Evolutionary conservation across 53 echinoderm and acorn worm genomes (phyloP), one percentile per base, ranked within the genome.

Genomic region (Apostichopus leukothele): DNA sequence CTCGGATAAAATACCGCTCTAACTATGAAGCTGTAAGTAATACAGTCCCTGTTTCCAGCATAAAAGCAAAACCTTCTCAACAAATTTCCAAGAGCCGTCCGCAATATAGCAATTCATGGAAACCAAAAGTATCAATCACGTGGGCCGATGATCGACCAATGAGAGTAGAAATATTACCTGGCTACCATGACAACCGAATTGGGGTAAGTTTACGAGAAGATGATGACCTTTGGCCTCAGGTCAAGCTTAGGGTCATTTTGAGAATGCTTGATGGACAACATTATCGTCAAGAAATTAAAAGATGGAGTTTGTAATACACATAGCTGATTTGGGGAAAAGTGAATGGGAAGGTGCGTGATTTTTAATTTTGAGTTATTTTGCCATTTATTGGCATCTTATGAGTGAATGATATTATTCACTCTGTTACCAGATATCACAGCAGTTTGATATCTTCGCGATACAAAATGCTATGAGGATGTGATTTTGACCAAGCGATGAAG

Each of bases 251-350:
- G 10, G 79, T 51, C 16, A 79, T 79, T 52, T 53, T 79, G 4
- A 79, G 79, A 79, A 79, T 79, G 79, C 52, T 79, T 6, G 79
- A 79, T 79, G 79, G 79, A 14, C 18, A 79, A 79, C 79, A 79
- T 53, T 79, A 79, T 53, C 53, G 53, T 16, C 39, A 27, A 79
- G 79, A 79, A 53, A 79, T 79, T 19, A 79, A 79, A 79, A 3
- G 79, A 53, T 79, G 53, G 79, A 79, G 63, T 16, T 16, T 63
- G 63, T 63, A 63, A 16, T 39, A 39, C 25, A 25, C 25, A 25
- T 39, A 39, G 39, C 39, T 39, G 39, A 39, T 39, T 39, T 39
- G 39, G 39, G 39, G 39, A 39, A 39, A 39, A 39, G 39, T 39
- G 39, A 39, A 39, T 39, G 39, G 39, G 39, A 39, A 39, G 39